Conservation (phyloP, 2,888 invertebrate species). For the Cosmia pyralina region DNA sequence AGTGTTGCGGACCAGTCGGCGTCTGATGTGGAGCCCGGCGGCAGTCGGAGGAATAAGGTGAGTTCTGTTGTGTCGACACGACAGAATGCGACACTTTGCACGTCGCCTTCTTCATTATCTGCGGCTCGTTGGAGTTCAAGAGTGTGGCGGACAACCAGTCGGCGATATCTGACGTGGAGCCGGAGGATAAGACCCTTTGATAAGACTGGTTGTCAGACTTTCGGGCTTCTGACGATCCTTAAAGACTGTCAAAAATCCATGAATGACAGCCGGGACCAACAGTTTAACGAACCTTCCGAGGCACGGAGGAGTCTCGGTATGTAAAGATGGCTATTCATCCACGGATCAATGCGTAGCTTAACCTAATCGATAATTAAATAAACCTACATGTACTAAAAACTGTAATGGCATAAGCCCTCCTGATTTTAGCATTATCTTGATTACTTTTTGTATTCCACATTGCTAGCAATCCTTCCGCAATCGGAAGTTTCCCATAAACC, state of each 20-base stretch:
- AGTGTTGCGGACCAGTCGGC: conserved; percentile 83
- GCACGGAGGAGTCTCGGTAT: no score
- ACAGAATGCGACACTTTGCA: conserved; percentile 92
- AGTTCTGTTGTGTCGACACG: not conserved
- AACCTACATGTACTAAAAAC: no score
- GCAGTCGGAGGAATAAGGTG: conserved; percentile 80
- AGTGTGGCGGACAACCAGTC: conserved; percentile 84
- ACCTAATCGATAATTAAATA: no score
- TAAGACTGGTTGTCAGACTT: no score
- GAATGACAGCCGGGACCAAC: no score
- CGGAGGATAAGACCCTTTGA: conserved; percentile 63
- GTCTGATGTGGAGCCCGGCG: conserved; percentile 77
- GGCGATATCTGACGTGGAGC: conserved; percentile 78
- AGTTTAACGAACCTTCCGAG: no score
- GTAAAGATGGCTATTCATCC: no score
- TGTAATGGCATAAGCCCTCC: not conserved
- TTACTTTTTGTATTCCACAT: not conserved
- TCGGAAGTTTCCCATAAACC: not conserved
- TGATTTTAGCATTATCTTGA: not conserved
- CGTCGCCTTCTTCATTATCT: conserved; percentile 99
- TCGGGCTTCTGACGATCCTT: no score
- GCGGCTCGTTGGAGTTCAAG: conserved; percentile 97
- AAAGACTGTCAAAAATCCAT: no score
- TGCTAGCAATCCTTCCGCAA: not conserved
- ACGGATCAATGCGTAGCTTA: no score